Evolutionary conservation across 1,140 invertebrate genomes (phyloP).

Genomic region (Pristionchus pacificus): DNA sequence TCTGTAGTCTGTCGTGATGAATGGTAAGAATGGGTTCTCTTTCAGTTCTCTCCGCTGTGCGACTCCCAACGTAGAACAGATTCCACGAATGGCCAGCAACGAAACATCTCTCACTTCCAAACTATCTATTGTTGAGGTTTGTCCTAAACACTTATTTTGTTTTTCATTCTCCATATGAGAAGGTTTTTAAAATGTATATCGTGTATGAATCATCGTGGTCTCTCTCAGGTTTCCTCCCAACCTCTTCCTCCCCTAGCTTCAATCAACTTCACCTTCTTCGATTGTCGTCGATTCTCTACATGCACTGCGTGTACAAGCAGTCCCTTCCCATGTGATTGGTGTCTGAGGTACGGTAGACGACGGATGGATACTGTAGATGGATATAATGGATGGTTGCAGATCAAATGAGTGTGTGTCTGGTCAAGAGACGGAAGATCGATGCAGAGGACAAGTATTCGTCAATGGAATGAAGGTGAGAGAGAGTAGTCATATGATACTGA

Average conservation of each 20-base stretch:
- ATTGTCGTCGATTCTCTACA: conserved; percentile 44
- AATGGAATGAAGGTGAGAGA: conserved; percentile 40
- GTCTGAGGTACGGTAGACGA: conserved; percentile 33
- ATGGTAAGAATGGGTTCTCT: conserved; percentile 12
- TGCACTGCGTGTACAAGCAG: conserved; percentile 60
- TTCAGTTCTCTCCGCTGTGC: conserved; percentile 32
- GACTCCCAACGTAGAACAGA: conserved; percentile 11
- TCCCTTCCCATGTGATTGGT: conserved; percentile 60
- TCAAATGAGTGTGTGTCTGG: conserved; percentile 46
- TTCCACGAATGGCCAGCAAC: conserved; percentile 10
- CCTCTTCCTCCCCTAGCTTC: conserved; percentile 40
- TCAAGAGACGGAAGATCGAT: conserved; percentile 52
- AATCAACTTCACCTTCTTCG: conserved; percentile 56
- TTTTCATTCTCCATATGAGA: too few relatives aligned
- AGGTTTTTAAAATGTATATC: too few relatives aligned
- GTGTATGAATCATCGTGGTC: too few relatives aligned
- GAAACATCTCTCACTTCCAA: neutral
- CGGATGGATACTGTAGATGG: too few relatives aligned
- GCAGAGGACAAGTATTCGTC: conserved; percentile 48
- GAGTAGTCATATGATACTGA: neutral
- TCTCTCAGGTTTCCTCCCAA: conserved; percentile 9
- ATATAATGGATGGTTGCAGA: too few relatives aligned
- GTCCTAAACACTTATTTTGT: too few relatives aligned
- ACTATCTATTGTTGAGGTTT: neutral
- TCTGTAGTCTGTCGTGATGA: neutral